Percentiles rank a stretch among this genome's conserved stretches.
Conservation (phyloP, 2,113 vertebrate species). For the Myiagra hebetior region DNA sequence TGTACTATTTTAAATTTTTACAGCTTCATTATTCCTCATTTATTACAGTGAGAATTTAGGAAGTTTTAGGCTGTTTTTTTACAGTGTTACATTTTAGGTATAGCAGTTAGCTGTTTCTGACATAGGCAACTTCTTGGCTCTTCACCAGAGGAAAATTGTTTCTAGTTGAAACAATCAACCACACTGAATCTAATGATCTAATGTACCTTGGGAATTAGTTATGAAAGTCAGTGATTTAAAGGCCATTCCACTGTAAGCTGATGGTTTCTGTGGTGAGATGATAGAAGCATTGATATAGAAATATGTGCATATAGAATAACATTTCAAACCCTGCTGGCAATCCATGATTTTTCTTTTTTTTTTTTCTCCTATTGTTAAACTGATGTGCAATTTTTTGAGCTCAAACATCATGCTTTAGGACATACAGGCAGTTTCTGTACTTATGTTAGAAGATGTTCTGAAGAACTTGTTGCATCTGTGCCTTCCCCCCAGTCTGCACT, state of each 20-base stretch:
- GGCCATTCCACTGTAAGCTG: neutral
- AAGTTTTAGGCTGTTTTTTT: neutral
- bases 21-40: neutral
- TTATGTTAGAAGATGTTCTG: neutral
- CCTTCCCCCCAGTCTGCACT: neutral
- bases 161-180: neutral
- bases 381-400: neutral
- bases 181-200: neutral
- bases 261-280: neutral
- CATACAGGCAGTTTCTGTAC: neutral
- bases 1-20: neutral
- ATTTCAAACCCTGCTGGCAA: neutral
- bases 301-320: neutral
- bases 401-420: neutral
- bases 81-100: neutral
- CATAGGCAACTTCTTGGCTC: neutral
- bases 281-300: neutral
- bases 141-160: neutral
- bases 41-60: neutral
- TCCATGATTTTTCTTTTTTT: neutral
- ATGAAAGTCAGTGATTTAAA: neutral
- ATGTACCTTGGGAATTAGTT: neutral
- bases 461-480: accelerated
- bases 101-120: neutral
- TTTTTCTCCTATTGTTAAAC: neutral